phyloP scores from a whole-genome alignment of 2,888 invertebrate genomes.

The Cinara cedri region DNA sequence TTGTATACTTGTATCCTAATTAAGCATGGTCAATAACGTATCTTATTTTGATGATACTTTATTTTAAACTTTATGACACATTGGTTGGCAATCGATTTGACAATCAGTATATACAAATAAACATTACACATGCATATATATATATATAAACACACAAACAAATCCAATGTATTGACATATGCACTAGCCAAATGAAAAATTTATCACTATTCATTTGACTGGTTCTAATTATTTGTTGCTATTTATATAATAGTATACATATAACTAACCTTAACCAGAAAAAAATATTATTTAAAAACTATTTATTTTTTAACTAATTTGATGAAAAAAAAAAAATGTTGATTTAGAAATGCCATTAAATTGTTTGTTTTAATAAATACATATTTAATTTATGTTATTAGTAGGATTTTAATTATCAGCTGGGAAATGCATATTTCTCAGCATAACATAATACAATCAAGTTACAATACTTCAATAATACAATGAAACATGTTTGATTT shows the following conservation, averaged over 20 bases:
- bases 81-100: slow-evolving; percentile 47
- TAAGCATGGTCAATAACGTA: slow-evolving; percentile 30
- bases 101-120: slow-evolving; percentile 37
- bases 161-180: slow-evolving; percentile 37
- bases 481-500: too few relatives aligned
- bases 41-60: slow-evolving; percentile 51
- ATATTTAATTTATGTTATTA: too few relatives aligned
- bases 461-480: too few relatives aligned
- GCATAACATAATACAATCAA: too few relatives aligned
- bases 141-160: background rate
- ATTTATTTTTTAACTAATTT: too few relatives aligned
- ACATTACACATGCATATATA: slow-evolving; percentile 2
- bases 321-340: too few relatives aligned
- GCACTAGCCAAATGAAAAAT: slow-evolving; percentile 19
- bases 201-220: slow-evolving; percentile 14
- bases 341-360: too few relatives aligned
- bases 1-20: slow-evolving; percentile 19
- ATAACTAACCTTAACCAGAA: background rate
- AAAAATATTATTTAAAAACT: too few relatives aligned
- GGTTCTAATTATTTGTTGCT: slow-evolving; percentile 10
- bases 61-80: slow-evolving; percentile 54
- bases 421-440: too few relatives aligned
- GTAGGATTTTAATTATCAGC: too few relatives aligned
- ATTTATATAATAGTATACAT: slow-evolving; percentile 11
- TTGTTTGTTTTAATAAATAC: too few relatives aligned